Conservation (phyloP, 2,797 vertebrate species). For the Sebastes matsubarae region DNA sequence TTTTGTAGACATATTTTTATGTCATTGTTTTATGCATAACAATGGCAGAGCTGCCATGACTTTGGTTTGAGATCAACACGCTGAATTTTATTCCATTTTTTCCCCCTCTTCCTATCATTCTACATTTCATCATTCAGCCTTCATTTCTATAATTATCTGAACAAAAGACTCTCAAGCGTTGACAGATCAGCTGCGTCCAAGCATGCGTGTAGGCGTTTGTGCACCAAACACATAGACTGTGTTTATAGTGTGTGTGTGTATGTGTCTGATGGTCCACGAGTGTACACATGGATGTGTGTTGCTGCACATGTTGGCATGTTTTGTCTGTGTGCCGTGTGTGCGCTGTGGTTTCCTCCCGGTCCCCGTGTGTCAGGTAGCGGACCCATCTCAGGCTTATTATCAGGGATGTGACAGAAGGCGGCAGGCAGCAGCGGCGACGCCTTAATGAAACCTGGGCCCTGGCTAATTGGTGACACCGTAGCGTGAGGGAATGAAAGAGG, state of each 20-base stretch:
- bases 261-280: neutral
- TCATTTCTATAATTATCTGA: constrained; percentile 65
- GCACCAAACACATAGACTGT: constrained; percentile 28
- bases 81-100: constrained; percentile 4
- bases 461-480: constrained; percentile 86
- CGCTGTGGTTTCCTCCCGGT: constrained; percentile 10
- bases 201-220: constrained; percentile 45
- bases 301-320: neutral
- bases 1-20: neutral
- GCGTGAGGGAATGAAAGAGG: constrained; percentile 76
- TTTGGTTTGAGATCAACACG: constrained; percentile 8
- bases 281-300: constrained; percentile 1
- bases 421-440: constrained; percentile 77
- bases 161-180: constrained; percentile 62
- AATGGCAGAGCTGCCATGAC: constrained; percentile 3
- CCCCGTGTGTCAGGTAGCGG: constrained; percentile 53
- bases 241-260: constrained; percentile 10
- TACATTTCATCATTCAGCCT: constrained; percentile 55
- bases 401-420: constrained; percentile 67
- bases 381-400: constrained; percentile 80
- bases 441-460: constrained; percentile 86
- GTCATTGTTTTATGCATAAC: neutral
- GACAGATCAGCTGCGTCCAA: constrained; percentile 65
- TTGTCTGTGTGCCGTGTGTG: constrained; percentile 1
- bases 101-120: constrained; percentile 22